Evolutionary conservation across 1,140 invertebrate genomes (phyloP).

Genomic region (Parapsyche elsis): DNA sequence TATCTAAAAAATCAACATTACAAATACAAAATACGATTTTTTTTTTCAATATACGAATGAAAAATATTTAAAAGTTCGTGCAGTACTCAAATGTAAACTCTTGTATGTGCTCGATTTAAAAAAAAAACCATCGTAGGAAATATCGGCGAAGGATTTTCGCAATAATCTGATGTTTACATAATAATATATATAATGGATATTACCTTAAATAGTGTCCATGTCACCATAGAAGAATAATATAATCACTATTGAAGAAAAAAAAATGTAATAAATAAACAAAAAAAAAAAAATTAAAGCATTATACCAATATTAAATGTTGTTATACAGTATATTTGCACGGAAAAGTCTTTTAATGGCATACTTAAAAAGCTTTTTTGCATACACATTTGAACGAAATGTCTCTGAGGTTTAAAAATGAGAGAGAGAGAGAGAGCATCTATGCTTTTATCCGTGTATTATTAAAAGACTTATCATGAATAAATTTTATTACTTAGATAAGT

Average conservation of each 20-base stretch:
- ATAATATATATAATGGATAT: neutral
- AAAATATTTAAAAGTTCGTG: too few relatives aligned
- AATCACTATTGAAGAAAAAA: conserved; percentile 23
- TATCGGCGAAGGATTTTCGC: too few relatives aligned
- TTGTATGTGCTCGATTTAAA: too few relatives aligned
- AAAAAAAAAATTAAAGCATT: neutral
- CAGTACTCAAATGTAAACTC: too few relatives aligned
- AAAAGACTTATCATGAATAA: conserved; percentile 10
- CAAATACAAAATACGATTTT: too few relatives aligned
- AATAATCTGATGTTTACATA: neutral
- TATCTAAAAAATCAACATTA: too few relatives aligned
- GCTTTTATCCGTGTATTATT: neutral
- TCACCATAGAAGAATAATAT: conserved; percentile 18
- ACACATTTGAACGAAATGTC: too few relatives aligned
- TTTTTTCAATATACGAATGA: too few relatives aligned
- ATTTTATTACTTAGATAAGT: conserved; percentile 2
- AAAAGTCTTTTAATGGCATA: conserved; percentile 21
- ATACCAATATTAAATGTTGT: conserved; percentile 33
- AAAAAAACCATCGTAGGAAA: too few relatives aligned
- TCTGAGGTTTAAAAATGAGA: too few relatives aligned
- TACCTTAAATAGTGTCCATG: conserved; percentile 18
- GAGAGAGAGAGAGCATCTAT: too few relatives aligned
- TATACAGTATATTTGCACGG: conserved; percentile 16
- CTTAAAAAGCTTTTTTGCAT: neutral
- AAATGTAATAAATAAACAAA: neutral